Evolutionary conservation across 1,140 invertebrate species (phyloP).

Genomic region (Psilanteris sp.): DNA sequence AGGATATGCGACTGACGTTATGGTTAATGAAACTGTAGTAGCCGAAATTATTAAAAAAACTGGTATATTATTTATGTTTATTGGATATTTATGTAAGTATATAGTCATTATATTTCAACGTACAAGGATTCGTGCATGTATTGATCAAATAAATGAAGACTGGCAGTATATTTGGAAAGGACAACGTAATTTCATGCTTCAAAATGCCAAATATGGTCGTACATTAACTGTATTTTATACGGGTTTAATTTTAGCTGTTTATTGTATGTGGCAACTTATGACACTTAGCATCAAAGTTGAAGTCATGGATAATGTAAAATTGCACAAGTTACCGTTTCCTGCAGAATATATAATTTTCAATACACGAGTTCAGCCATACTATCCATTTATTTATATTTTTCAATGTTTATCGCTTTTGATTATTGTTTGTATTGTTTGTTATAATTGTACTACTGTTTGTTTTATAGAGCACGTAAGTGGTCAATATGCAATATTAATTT

Average conservation of each 20-base stretch:
- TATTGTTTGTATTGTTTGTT: neutral
- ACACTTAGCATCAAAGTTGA: neutral
- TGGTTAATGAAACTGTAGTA: no score
- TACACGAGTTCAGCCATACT: neutral
- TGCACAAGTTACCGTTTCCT: neutral
- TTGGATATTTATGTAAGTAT: conserved; percentile 5
- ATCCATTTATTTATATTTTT: neutral
- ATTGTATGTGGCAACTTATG: neutral
- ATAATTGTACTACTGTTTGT: neutral
- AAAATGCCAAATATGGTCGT: neutral
- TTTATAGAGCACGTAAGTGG: neutral
- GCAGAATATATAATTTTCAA: neutral
- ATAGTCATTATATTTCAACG: neutral
- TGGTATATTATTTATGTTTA: neutral
- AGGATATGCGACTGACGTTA: no score
- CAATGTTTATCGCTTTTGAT: neutral
- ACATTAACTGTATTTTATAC: neutral
- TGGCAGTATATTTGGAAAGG: neutral
- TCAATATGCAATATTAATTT: neutral
- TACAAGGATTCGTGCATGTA: neutral
- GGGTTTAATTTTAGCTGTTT: no score
- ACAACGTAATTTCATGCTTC: neutral
- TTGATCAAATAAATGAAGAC: conserved; percentile 7
- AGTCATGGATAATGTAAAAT: neutral
- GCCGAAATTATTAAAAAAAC: neutral